phyloP scores from a whole-genome alignment of 2,797 vertebrate genomes.

The Sternarchorhynchus goeldii region DNA sequence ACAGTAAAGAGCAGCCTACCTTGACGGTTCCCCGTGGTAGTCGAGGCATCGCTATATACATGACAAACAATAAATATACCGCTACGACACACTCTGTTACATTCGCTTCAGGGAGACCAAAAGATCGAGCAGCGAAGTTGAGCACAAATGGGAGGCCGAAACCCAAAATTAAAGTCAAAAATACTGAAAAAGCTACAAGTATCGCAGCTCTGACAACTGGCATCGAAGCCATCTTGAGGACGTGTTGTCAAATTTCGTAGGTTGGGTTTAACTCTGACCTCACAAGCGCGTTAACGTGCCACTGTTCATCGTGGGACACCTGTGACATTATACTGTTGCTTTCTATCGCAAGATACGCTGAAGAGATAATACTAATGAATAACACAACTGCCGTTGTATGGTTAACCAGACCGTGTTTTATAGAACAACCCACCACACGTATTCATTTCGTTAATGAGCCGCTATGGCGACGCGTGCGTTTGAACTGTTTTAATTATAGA shows the following conservation, averaged over 20 bases:
- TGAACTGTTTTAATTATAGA: no score
- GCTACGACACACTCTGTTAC: slow-evolving; percentile 77
- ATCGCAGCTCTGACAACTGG: slow-evolving; percentile 55
- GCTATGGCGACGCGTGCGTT: no score
- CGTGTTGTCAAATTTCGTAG: not conserved
- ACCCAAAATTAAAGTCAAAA: slow-evolving; percentile 71
- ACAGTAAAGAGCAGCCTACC: slow-evolving; percentile 60
- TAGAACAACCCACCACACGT: no score
- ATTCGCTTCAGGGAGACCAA: slow-evolving; percentile 73
- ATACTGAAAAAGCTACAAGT: slow-evolving; percentile 69
- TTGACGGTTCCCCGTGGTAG: slow-evolving; percentile 75
- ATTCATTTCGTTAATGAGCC: no score
- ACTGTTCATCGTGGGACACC: no score
- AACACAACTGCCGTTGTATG: no score
- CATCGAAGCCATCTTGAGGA: slow-evolving; percentile 71
- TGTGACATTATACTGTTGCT: no score
- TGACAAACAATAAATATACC: slow-evolving; percentile 73
- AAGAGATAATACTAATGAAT: no score
- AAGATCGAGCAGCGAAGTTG: slow-evolving; percentile 59
- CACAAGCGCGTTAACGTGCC: no score
- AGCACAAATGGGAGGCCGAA: slow-evolving; percentile 75
- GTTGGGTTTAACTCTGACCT: not conserved
- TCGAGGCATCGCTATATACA: slow-evolving; percentile 73
- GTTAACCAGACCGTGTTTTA: no score
- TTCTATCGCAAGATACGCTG: no score